Conservation (phyloP, 2,113 vertebrate species). For the Syngnathoides biaculeatus region DNA sequence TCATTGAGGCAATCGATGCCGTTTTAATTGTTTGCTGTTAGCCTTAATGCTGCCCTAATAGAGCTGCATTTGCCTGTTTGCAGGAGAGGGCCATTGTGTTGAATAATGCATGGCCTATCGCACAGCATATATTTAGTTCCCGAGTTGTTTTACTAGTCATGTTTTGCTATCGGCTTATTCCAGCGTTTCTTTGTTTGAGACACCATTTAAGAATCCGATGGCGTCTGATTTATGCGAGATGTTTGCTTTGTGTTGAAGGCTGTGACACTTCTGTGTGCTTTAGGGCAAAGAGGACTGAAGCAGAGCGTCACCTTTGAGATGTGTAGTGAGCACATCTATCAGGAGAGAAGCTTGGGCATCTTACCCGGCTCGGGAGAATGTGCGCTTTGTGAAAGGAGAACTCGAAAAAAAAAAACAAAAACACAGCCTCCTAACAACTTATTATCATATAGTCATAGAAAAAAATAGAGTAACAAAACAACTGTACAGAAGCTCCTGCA, state of each 20-base stretch:
- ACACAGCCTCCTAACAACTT: conserved; percentile 42
- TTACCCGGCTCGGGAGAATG: conserved; percentile 39
- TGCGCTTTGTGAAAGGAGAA: conserved; percentile 41
- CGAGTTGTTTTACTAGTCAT: too few relatives aligned
- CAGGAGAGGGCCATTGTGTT: conserved; percentile 54
- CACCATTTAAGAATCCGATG: conserved; percentile 37
- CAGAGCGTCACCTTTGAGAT: conserved; percentile 49
- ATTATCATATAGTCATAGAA: conserved; percentile 59
- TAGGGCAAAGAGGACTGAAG: conserved; percentile 33
- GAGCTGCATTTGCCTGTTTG: conserved; percentile 68
- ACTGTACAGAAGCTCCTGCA: conserved; percentile 17
- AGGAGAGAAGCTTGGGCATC: conserved; percentile 46
- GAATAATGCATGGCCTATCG: conserved; percentile 74
- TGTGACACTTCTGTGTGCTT: conserved; percentile 34
- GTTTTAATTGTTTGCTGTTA: conserved; percentile 67
- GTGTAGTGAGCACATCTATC: conserved; percentile 52
- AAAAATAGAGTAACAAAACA: conserved; percentile 19
- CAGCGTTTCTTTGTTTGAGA: too few relatives aligned
- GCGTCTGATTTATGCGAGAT: conserved; percentile 50
- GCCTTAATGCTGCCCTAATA: conserved; percentile 53
- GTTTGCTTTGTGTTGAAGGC: conserved; percentile 30
- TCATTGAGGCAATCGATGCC: conserved; percentile 69
- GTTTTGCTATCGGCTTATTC: too few relatives aligned
- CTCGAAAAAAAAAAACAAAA: conserved; percentile 29
- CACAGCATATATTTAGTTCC: too few relatives aligned